Evolutionary conservation across 2,797 vertebrate genomes (phyloP).

Genomic region (Phrynocephalus vlangalii): DNA sequence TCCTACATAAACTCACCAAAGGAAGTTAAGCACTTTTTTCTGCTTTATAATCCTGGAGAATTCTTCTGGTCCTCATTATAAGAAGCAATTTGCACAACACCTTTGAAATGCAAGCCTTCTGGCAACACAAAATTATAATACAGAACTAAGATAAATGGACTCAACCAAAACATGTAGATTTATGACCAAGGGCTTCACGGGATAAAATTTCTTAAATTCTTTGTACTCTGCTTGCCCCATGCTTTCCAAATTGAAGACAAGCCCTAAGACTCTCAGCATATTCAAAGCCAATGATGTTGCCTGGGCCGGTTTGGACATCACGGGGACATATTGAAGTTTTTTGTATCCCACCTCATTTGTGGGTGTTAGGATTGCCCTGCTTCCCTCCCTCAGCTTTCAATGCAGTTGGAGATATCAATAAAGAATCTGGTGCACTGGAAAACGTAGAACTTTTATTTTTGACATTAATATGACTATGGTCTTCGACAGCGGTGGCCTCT

Average conservation of each 20-base stretch:
- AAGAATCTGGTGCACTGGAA: no score
- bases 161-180: neutral
- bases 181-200: neutral
- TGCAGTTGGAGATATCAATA: no score
- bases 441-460: no score
- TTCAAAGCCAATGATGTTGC: neutral
- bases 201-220: no score
- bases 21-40: neutral
- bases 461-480: no score
- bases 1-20: neutral
- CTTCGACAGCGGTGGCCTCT: no score
- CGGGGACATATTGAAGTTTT: no score
- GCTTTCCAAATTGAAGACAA: neutral
- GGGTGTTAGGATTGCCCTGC: no score
- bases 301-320: neutral
- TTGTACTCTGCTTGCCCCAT: neutral
- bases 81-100: neutral
- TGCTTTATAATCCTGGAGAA: neutral
- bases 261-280: neutral
- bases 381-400: no score
- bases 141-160: constrained; percentile 1
- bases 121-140: neutral
- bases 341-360: no score
- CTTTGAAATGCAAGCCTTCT: neutral
- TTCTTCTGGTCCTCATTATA: neutral